Evolutionary conservation across 1,140 invertebrate genomes (phyloP).

Genomic region (Piezodorus guildinii): DNA sequence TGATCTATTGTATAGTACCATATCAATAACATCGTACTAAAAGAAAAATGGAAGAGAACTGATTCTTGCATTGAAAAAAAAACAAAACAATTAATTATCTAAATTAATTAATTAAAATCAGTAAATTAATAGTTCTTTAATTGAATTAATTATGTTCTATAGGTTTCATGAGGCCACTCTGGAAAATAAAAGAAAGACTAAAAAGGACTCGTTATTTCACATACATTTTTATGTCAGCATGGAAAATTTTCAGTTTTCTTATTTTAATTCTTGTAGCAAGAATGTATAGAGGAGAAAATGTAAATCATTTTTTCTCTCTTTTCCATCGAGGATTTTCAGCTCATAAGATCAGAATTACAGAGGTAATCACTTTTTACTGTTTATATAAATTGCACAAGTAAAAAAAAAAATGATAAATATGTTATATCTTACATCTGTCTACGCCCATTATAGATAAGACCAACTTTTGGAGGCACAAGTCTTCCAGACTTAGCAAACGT

Average conservation of each 20-base stretch:
- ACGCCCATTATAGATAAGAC: conserved; percentile 40
- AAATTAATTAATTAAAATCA: too few relatives aligned
- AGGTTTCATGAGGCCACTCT: conserved; percentile 68
- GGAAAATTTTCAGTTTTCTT: conserved; percentile 76
- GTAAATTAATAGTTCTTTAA: conserved; percentile 12
- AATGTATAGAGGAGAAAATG: conserved; percentile 59
- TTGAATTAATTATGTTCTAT: conserved; percentile 19
- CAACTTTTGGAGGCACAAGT: conserved; percentile 34
- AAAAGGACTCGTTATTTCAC: conserved; percentile 71
- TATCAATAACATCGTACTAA: too few relatives aligned
- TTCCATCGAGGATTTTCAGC: conserved; percentile 61
- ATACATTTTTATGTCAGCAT: conserved; percentile 76
- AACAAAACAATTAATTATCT: too few relatives aligned
- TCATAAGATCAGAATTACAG: conserved; percentile 66
- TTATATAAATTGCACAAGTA: too few relatives aligned
- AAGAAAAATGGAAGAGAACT: too few relatives aligned
- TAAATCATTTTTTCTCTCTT: conserved; percentile 63
- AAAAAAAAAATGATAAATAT: too few relatives aligned
- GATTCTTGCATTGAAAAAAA: too few relatives aligned
- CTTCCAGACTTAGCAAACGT: conserved; percentile 64
- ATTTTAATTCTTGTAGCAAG: conserved; percentile 58
- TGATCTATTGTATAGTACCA: too few relatives aligned
- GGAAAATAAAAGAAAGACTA: conserved; percentile 69
- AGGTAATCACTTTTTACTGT: conserved; percentile 37
- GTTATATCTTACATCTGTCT: too few relatives aligned